phyloP scores from a whole-genome alignment of 2,888 invertebrate genomes.

The Punctoribates punctum region DNA sequence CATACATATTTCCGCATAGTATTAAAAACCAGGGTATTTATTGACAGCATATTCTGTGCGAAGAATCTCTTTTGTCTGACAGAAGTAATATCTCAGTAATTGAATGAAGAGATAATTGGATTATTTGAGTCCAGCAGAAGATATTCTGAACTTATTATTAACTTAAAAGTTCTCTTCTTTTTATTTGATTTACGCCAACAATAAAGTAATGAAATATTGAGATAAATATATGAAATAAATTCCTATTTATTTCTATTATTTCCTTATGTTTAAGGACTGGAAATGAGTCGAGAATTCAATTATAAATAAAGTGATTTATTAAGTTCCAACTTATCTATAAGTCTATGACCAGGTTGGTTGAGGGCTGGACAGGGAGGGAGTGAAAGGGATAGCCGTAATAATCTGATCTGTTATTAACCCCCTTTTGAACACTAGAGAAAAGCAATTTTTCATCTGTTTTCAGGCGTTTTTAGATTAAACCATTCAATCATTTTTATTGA shows the following conservation, averaged over 20 bases:
- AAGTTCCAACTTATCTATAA: neutral
- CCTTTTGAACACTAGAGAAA: neutral
- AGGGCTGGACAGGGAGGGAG: too few relatives aligned
- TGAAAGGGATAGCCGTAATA: neutral
- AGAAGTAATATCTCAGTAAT: too few relatives aligned
- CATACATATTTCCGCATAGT: neutral
- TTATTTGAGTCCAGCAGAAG: too few relatives aligned
- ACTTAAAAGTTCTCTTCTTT: neutral
- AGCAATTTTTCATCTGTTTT: neutral
- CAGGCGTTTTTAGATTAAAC: neutral
- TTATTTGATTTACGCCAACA: conserved; percentile 18
- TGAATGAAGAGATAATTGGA: too few relatives aligned
- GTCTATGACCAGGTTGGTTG: too few relatives aligned
- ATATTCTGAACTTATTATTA: neutral
- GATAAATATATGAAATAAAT: conserved; percentile 2
- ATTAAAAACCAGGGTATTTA: neutral
- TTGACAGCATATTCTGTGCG: too few relatives aligned
- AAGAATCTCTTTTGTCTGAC: too few relatives aligned
- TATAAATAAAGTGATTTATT: neutral
- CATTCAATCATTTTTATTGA: conserved; percentile 1
- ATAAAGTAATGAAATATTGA: conserved; percentile 3
- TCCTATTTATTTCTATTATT: neutral
- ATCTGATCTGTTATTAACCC: neutral
- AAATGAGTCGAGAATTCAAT: neutral
- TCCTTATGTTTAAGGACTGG: neutral